Base-by-base conservation (phyloP, 1,140 invertebrate genomes). In the Lucilia sericata region DNA sequence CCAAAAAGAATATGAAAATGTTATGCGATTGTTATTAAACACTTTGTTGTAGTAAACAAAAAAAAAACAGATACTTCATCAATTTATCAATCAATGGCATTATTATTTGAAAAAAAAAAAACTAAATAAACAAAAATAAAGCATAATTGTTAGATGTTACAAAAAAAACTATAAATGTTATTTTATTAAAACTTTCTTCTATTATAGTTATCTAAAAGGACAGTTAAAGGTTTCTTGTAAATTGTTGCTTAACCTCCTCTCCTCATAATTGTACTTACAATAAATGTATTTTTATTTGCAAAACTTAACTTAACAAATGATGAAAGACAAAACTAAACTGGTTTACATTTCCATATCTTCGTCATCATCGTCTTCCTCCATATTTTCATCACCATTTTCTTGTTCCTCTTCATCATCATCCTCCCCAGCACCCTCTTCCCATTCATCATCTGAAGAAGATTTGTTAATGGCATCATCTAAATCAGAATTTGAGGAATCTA, bases 391-490 rank as follows among this genome's bases (percentile, higher is more conserved):
- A 21, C n/a, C 78, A 82, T 85, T 80, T 34, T 78, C 82, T 36
- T 83, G 34, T 5, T 76, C 84, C 14, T 76, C 75, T 30, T 82
- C 80, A 7, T 81, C 74, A 47, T 65, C 60, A 14, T 75, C 78
- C 14, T 84, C 82, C 36, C 88, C 87, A 30, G 25, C 25, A 21
- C 82, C 85, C 83, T 91, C 90, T 51, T 87, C 86, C 87, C 88
- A 90, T 86, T 91, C 89, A 85, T 89, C 90, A 80, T 91, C 90
- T 84, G 88, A 89, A 85, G 70, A 80, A 84, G 85, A 84, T 74
- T 75, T 85, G 74, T 83, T 82, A 10, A 60, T 49, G 12, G 19
- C 49, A 80, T 85, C 84, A 25, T 88, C 88, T 36, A 88, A 84
- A 65, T 90, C 88, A 5, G 88, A 88, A 42, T 87, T 87, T 55